phyloP scores from a whole-genome alignment of 2,113 vertebrate genomes.

The Aplodontia rufa region DNA sequence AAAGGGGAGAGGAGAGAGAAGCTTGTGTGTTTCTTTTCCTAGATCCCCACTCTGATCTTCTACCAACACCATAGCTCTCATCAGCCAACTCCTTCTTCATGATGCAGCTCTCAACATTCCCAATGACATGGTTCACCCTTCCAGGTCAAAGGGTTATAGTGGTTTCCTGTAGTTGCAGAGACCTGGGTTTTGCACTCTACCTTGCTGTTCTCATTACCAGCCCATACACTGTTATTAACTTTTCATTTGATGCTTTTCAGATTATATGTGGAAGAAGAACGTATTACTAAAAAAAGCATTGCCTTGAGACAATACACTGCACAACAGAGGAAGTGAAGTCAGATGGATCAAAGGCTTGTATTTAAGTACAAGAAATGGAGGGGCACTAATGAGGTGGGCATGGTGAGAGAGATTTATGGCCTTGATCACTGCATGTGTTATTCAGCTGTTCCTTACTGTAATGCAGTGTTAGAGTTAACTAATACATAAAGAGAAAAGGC shows the following conservation, averaged over 20 bases:
- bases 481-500: background rate
- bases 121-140: accelerated
- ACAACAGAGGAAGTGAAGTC: no score
- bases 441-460: background rate
- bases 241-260: background rate
- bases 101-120: no score
- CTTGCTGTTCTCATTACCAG: background rate
- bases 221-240: background rate
- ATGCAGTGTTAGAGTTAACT: background rate
- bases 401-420: background rate
- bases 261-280: no score
- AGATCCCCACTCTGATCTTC: background rate
- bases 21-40: no score
- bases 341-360: no score
- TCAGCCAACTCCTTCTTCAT: background rate
- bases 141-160: background rate
- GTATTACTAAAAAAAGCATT: no score
- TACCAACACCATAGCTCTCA: no score
- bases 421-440: background rate
- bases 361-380: no score
- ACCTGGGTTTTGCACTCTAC: background rate
- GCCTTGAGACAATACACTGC: no score
- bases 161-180: background rate
- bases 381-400: accelerated
- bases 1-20: background rate